Percentiles rank a stretch among this genome's conserved stretches.
phyloP scores from a whole-genome alignment of 2,113 vertebrate species.

The Pardalotus punctatus region DNA sequence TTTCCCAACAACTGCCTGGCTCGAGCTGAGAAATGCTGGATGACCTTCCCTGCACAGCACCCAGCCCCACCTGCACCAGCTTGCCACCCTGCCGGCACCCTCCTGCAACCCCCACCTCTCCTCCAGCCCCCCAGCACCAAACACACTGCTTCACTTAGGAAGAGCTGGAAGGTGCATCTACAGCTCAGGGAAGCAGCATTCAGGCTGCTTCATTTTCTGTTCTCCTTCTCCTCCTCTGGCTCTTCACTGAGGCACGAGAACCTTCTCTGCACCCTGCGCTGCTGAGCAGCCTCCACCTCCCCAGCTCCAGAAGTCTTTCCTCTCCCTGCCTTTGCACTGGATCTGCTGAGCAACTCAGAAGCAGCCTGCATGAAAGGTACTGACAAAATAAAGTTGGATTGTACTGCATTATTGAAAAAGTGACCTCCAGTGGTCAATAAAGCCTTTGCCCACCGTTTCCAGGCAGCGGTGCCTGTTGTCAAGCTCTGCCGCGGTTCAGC shows the following conservation, averaged over 20 bases:
- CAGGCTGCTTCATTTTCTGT: neutral
- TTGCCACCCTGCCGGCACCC: neutral
- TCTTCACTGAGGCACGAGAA: neutral
- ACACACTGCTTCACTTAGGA: neutral
- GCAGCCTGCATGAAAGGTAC: conserved; percentile 70
- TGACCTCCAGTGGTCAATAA: conserved; percentile 75
- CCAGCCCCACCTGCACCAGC: neutral
- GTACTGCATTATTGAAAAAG: conserved; percentile 75
- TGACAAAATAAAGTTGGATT: conserved; percentile 74
- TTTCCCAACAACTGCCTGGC: neutral
- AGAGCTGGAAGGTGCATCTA: neutral
- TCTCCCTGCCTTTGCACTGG: neutral
- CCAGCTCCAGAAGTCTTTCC: neutral
- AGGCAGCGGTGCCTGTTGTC: conserved; percentile 64
- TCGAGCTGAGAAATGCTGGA: neutral
- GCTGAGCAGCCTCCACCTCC: conserved; percentile 26
- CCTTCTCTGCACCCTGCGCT: neutral
- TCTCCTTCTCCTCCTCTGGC: neutral
- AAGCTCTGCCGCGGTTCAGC: conserved; percentile 26
- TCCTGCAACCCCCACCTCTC: neutral
- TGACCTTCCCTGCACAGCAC: neutral
- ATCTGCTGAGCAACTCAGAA: neutral
- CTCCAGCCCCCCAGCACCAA: neutral
- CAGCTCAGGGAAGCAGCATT: neutral
- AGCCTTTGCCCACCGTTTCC: conserved; percentile 71